Evolutionary conservation across 1,140 invertebrate genomes (phyloP), one percentile per base, ranked within the genome.

Genomic region (Procambarus clarkii): DNA sequence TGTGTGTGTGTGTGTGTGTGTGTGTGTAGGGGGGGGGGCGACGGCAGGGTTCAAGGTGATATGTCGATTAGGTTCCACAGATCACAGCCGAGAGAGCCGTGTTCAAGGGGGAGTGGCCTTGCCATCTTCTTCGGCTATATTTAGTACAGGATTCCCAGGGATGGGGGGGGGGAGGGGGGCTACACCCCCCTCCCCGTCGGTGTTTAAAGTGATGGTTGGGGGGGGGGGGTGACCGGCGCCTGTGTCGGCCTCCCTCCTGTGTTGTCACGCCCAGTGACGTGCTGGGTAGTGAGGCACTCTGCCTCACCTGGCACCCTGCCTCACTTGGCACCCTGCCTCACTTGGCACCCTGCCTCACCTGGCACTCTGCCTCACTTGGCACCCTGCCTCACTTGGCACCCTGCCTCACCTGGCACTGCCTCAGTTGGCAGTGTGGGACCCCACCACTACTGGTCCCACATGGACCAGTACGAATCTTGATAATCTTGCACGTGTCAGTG

Each of bases 41-140:
- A 71, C 45, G 15, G 76, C 44, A 44, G 34, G 34, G 54, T 78
- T 86, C 11, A 78, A 86, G 85, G 71, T 86, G 85, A 86, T 86
- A 78, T 86, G 74, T 86, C 85, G 74, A 86, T 77, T 86, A 78
- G 34, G 45, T 13, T 54, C 54, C 54, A 60, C 50, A 78, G 60
- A 86, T 86, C 85, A 86, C 74, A 71, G 48, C 5, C 74, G 34
- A 71, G 79, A 81, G 45, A 58, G 54, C 5, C 48, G 21, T 54
- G 79, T 81, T 81, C 45, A 79, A 79, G 78, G 48, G 18, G 79
- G n/a, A 54, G 48, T 81, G 48, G 48, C 46, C n/a, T 81, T 81
- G 48, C 48, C 9, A 21, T 81, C 79, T 24, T 81, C 79, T 54
- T 34, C 54, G 79, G 48, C 79, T 81, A 81, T 81, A 81, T 81